These are phyloP conservation scores for Sebastes fasciatus DNA, from an alignment of 2,113 vertebrate species.

Conservation along the genomic window DNA sequence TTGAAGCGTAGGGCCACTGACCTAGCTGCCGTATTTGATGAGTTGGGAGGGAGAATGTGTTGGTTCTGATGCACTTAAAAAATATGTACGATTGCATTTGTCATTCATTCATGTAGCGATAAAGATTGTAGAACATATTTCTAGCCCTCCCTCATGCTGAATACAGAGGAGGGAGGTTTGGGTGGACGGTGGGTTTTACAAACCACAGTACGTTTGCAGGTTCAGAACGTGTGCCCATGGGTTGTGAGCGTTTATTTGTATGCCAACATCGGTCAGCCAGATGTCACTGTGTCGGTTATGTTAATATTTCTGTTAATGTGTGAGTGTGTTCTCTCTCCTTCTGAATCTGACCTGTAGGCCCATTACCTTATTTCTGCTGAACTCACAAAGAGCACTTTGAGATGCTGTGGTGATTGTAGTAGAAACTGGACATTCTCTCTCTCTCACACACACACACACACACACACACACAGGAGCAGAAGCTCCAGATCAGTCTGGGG, in stretches of 20 bases:
- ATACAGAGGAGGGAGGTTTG: too few species aligned
- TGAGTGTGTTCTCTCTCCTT: neutral
- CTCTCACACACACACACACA: slow-evolving; percentile 35
- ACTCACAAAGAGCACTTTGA: slow-evolving; percentile 58
- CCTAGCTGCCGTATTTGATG: too few species aligned
- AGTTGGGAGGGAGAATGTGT: too few species aligned
- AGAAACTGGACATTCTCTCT: slow-evolving; percentile 37
- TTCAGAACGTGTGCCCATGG: neutral
- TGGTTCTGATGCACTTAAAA: neutral
- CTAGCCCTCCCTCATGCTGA: too few species aligned
- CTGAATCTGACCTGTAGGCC: slow-evolving; percentile 62
- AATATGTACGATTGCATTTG: neutral
- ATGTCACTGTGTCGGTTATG: neutral
- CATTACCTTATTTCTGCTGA: slow-evolving; percentile 61
- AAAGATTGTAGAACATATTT: too few species aligned
- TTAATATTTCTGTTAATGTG: neutral
- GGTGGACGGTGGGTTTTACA: too few species aligned
- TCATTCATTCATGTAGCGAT: too few species aligned
- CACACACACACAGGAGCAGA: slow-evolving; percentile 44
- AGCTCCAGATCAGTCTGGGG: slow-evolving; percentile 76
- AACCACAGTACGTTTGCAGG: neutral
- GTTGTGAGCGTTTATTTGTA: neutral
- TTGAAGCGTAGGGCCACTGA: too few species aligned
- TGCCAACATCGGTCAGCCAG: neutral
- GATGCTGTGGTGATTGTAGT: slow-evolving; percentile 73